phyloP scores from a whole-genome alignment of 2,113 vertebrate genomes.

The Datnioides undecimradiatus region DNA sequence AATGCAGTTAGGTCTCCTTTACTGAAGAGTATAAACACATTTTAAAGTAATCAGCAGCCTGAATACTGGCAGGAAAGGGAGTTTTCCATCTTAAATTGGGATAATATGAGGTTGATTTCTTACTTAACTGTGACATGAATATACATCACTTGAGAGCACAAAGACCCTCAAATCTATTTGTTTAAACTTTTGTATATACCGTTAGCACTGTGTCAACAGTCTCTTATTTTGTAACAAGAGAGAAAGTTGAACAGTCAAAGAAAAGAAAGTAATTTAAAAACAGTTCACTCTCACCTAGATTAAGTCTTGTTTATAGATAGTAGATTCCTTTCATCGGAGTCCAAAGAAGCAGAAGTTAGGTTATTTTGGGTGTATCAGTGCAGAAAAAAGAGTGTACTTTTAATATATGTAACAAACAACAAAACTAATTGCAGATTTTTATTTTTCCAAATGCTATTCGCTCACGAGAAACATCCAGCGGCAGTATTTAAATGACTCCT shows the following conservation, averaged over 20 bases:
- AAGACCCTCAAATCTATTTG: background rate
- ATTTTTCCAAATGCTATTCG: constrained; percentile 23
- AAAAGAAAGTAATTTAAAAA: no score
- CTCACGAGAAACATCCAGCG: background rate
- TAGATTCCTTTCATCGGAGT: background rate
- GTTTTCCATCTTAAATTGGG: background rate
- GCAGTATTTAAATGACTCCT: constrained; percentile 1
- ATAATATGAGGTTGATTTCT: background rate
- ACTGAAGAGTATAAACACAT: background rate
- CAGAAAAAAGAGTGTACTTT: background rate
- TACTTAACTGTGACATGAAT: background rate
- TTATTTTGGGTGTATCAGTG: no score
- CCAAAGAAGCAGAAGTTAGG: no score
- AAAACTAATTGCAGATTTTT: constrained; percentile 1
- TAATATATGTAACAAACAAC: background rate
- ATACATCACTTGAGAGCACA: background rate
- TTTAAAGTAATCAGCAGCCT: background rate
- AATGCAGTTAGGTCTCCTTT: background rate
- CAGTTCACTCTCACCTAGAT: no score
- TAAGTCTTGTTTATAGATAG: background rate
- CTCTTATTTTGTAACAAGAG: background rate
- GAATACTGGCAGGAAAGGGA: background rate
- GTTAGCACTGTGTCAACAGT: background rate
- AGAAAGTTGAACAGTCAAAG: background rate
- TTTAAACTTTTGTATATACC: background rate